Base-by-base conservation (phyloP, 2,113 vertebrate species). In the Odontophorus gujanensis region DNA sequence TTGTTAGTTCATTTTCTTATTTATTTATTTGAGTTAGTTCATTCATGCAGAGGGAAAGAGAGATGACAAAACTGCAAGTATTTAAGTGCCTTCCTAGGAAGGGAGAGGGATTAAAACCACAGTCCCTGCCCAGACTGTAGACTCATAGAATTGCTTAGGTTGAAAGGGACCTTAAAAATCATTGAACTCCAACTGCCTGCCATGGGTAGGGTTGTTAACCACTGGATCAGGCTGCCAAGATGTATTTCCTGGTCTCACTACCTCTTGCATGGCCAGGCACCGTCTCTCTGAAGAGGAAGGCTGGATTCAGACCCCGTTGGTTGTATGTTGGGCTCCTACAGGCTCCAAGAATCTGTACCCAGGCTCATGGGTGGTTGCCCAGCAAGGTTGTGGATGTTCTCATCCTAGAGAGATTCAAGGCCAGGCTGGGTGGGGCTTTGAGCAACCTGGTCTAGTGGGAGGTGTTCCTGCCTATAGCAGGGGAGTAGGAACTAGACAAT, bases 251-350 rank as follows among this genome's bases (percentile, higher is more conserved):
- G 47, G 66, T 47, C 32, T 75, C 12, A 7, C 2, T 1, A 3
- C 3, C 2, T 81, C 62, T 66, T 73, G 8, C 18, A 47, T 4
- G 1, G 30, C 30, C 12, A 1, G 8, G 3, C 22, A 30, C 10
- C 68, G 92, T 7, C 8, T 32, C 24, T 53, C 30, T 4, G 18
- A 81, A 71, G n/a, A 66, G 30, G 69, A 13, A 9, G 4, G 3
- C 18, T 25, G 32, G 24, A 57, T 72, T 43, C 47, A 75, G 13
- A 21, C 12, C 18, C 7, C 40, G 16, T 53, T 25, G 28, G 26
- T 79, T 8, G 36, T 12, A 28, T 13, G 0, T 4, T 47, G 25
- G n/a, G 28, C 55, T 6, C 24, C 40, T 20, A 24, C 22, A 59
- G 21, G 11, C 34, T 87, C 43, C 11, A 59, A 47, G 34, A 45